These are phyloP conservation scores for Hetaerina titia DNA, from an alignment of 2,888 invertebrate species.

Conservation along the genomic window DNA sequence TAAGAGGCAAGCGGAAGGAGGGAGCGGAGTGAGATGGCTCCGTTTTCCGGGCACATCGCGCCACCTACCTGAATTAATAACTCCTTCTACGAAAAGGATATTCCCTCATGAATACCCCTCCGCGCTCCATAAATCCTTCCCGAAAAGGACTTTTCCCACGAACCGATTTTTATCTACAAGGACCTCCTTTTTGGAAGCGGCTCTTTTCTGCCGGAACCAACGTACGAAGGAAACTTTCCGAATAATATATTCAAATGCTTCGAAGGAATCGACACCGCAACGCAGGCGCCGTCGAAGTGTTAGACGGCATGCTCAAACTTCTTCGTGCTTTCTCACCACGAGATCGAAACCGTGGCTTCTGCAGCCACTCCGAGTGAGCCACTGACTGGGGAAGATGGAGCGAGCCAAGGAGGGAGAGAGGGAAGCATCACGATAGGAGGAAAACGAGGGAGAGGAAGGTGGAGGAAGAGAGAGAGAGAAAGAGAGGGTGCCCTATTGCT, in stretches of 20 bases:
- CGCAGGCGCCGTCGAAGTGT: neutral
- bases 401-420: neutral
- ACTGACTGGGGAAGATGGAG: slow-evolving; percentile 6
- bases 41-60: slow-evolving; percentile 5
- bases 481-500: slow-evolving; percentile 36
- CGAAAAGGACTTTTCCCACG: neutral
- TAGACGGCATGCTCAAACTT: neutral
- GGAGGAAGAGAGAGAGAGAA: neutral
- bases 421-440: neutral
- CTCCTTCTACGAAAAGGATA: slow-evolving; percentile 40
- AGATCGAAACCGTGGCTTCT: slow-evolving; percentile 16
- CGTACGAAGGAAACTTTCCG: neutral
- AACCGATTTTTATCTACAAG: neutral
- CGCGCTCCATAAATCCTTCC: slow-evolving; percentile 48
- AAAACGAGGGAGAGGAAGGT: neutral
- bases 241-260: neutral
- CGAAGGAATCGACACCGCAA: slow-evolving; percentile 1
- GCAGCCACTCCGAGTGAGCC: slow-evolving; percentile 37
- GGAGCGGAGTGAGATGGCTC: neutral
- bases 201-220: neutral
- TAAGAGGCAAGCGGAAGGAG: neutral
- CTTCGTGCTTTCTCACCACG: neutral
- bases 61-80: slow-evolving; percentile 54
- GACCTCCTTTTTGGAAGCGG: neutral
- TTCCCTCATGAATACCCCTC: slow-evolving; percentile 39